Evolutionary conservation across 2,113 vertebrate species (phyloP).

Genomic region (Hirundichthys speculiger): DNA sequence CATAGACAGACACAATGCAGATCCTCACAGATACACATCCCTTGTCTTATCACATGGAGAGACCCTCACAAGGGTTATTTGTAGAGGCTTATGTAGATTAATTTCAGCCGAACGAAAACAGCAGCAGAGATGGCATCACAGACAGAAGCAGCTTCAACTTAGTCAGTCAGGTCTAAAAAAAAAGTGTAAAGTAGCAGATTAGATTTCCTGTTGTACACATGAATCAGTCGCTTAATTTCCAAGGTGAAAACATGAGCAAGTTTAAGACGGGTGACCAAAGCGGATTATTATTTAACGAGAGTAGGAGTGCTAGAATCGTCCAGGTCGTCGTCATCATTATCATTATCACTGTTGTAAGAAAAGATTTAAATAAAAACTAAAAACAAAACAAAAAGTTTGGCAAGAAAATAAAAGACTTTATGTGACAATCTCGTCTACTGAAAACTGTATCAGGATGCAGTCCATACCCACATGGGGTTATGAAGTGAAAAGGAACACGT

Average conservation of each 20-base stretch:
- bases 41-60: constrained; percentile 33
- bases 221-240: constrained; percentile 29
- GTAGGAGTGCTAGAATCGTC: background rate
- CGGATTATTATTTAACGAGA: constrained; percentile 23
- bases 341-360: background rate
- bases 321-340: background rate
- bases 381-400: background rate
- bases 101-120: constrained; percentile 41
- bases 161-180: constrained; percentile 40
- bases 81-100: constrained; percentile 26
- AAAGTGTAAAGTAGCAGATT: constrained; percentile 56
- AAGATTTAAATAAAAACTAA: background rate
- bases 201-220: constrained; percentile 50
- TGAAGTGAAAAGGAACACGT: background rate
- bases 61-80: constrained; percentile 46
- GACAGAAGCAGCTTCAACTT: constrained; percentile 52
- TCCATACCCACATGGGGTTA: background rate
- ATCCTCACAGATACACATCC: constrained; percentile 33
- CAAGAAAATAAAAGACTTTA: background rate
- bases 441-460: background rate
- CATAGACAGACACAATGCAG: constrained; percentile 9
- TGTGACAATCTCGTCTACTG: background rate
- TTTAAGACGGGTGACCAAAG: no score
- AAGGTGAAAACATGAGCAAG: constrained; percentile 37
- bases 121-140: constrained; percentile 43